Conservation (phyloP, 2,113 vertebrate species). For the Syrmaticus mikado region DNA sequence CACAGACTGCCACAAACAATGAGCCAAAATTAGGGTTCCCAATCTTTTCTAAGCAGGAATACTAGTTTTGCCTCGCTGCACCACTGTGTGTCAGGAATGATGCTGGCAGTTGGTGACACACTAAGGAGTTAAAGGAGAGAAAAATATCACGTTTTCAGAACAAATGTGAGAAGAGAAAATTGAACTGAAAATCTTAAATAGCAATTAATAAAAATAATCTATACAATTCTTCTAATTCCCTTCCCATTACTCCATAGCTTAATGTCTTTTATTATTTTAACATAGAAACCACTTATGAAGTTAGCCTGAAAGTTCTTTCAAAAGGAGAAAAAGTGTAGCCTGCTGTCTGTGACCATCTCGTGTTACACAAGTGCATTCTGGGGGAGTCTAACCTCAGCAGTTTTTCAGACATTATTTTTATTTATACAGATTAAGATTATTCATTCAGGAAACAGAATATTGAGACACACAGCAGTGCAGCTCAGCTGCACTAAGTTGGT, state of each 20-base stretch:
- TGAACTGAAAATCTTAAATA: neutral
- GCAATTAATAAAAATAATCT: neutral
- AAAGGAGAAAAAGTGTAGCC: neutral
- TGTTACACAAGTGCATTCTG: neutral
- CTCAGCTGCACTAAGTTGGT: neutral
- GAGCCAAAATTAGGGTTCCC: neutral
- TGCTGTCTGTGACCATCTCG: neutral
- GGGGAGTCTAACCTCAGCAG: neutral
- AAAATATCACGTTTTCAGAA: neutral
- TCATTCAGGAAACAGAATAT: neutral
- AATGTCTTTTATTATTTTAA: slow-evolving; percentile 8
- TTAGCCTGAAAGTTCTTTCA: neutral
- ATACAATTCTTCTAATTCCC: neutral
- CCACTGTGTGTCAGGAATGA: neutral
- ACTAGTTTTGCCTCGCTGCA: neutral
- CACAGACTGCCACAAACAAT: neutral
- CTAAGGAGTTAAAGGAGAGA: neutral
- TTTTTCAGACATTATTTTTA: neutral
- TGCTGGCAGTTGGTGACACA: neutral
- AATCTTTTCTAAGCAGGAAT: neutral
- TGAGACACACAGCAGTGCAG: fast-evolving
- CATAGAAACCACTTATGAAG: neutral
- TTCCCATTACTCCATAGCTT: neutral
- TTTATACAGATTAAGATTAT: neutral
- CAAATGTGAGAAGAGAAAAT: slow-evolving; percentile 1